A percentile compares a stretch with the other conserved stretches of the same genome.
Conservation (phyloP, 53 echinoderm and acorn worm genomes). For the Astropecten irregularis region DNA sequence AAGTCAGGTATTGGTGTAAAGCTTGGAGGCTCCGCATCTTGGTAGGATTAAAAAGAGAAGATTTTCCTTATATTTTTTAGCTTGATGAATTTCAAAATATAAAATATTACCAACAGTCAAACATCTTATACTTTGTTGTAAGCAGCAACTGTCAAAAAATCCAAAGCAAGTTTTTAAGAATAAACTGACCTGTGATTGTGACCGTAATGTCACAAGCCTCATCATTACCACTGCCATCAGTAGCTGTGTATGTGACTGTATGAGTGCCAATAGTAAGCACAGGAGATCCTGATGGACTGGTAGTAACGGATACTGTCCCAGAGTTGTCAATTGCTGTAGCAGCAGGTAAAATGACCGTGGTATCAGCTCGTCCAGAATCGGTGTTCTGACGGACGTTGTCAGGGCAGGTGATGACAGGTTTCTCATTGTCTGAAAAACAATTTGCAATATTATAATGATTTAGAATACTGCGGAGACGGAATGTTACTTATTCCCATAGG, state of each 20-base stretch:
- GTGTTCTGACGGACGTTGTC: not conserved
- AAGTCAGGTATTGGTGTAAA: not conserved
- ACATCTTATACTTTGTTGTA: too few species aligned
- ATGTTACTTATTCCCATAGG: too few species aligned
- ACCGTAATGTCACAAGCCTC: not conserved
- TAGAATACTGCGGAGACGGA: too few species aligned
- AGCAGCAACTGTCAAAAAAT: too few species aligned
- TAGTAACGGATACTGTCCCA: not conserved
- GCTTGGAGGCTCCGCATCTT: not conserved
- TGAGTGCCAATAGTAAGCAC: not conserved
- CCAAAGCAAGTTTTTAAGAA: too few species aligned
- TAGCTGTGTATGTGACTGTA: not conserved
- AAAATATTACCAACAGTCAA: too few species aligned
- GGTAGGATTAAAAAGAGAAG: too few species aligned
- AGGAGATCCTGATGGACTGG: not conserved
- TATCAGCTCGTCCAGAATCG: not conserved
- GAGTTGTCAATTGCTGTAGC: conserved; percentile 11
- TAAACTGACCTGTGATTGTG: not conserved
- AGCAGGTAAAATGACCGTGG: not conserved
- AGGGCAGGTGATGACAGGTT: conserved; percentile 19
- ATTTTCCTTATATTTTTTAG: too few species aligned
- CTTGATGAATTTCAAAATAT: too few species aligned
- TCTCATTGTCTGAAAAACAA: conserved; percentile 9
- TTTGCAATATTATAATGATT: too few species aligned
- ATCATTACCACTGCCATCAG: not conserved